Evolutionary conservation across 2,113 vertebrate species (phyloP).

Genomic region (Tetrax tetrax): DNA sequence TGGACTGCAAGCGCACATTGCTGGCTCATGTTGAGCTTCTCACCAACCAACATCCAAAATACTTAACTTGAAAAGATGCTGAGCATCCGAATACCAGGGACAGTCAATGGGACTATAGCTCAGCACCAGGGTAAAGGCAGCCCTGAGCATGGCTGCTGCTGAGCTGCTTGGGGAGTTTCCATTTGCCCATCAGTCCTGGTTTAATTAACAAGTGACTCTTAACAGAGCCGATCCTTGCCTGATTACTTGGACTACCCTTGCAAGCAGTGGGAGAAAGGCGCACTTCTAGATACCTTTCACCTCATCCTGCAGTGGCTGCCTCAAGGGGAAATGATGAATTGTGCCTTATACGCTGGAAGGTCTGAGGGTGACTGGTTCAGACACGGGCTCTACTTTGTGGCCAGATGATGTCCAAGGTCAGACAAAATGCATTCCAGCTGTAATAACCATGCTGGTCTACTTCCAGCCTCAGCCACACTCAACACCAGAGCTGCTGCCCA

Average conservation of each 20-base stretch:
- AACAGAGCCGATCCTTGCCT: neutral
- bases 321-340: neutral
- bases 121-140: neutral
- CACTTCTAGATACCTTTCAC: neutral
- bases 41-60: neutral
- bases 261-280: neutral
- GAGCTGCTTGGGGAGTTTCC: neutral
- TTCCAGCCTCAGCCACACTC: accelerated
- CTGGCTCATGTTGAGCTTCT: too few relatives aligned
- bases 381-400: neutral
- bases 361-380: neutral
- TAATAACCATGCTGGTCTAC: neutral
- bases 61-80: neutral
- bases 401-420: neutral
- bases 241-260: neutral
- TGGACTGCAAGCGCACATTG: too few relatives aligned
- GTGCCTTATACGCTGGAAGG: neutral
- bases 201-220: neutral
- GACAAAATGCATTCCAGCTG: neutral
- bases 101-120: neutral
- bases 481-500: neutral
- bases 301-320: neutral
- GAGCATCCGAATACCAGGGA: neutral
- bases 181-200: neutral
- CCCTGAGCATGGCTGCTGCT: neutral